A percentile compares a stretch with the other conserved stretches of the same genome.
phyloP scores from a whole-genome alignment of 2,888 invertebrate genomes.

The Rhagonycha fulva region DNA sequence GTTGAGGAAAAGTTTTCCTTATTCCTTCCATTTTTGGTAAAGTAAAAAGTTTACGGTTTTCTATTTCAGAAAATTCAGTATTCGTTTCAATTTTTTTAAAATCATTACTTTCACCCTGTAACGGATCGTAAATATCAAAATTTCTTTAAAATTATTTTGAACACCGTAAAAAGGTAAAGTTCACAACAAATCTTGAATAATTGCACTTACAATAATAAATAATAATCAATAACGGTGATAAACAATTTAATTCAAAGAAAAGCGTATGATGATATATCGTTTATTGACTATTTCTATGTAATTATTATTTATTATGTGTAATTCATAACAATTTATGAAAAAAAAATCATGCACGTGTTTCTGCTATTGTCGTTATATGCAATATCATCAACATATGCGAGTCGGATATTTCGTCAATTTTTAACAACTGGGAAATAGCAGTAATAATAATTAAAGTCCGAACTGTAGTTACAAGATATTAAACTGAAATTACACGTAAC shows the following conservation, averaged over 20 bases:
- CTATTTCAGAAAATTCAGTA: too few relatives aligned
- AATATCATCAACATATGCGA: not conserved
- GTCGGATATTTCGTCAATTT: not conserved
- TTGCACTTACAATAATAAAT: too few relatives aligned
- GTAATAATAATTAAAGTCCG: not conserved
- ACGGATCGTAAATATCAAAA: too few relatives aligned
- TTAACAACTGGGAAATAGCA: not conserved
- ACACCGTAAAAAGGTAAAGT: too few relatives aligned
- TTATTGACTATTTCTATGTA: not conserved
- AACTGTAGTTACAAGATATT: slow-evolving; percentile 1
- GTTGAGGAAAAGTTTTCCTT: too few relatives aligned
- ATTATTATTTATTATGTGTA: not conserved
- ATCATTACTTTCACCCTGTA: too few relatives aligned
- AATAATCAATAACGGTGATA: not conserved
- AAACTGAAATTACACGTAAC: slow-evolving; percentile 6
- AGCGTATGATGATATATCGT: not conserved
- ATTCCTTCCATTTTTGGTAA: too few relatives aligned
- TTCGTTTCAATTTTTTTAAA: too few relatives aligned
- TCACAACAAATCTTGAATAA: too few relatives aligned
- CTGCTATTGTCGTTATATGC: not conserved
- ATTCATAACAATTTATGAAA: not conserved
- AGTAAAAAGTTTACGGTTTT: too few relatives aligned
- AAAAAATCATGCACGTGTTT: not conserved
- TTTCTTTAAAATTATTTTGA: too few relatives aligned
- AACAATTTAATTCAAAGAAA: not conserved